These are phyloP conservation scores for Montipora capricornis DNA, from an alignment of 64 coral and sea anemone genomes.

Conservation along the genomic window DNA sequence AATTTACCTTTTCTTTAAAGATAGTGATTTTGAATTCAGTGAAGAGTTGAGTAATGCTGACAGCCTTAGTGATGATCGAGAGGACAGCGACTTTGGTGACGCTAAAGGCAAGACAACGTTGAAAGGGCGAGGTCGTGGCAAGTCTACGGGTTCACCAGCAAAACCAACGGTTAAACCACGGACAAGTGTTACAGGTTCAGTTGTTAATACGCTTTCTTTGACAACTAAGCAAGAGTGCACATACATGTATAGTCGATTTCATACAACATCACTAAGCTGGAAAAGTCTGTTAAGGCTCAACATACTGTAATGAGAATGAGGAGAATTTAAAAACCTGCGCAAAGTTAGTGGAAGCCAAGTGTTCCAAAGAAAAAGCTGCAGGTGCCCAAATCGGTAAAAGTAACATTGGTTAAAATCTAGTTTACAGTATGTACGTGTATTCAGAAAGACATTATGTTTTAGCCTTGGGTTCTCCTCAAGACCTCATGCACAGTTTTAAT, in stretches of 20 bases:
- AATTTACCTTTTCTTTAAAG: not conserved
- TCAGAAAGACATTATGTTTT: not conserved
- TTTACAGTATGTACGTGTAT: not conserved
- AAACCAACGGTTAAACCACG: constrained; percentile 78
- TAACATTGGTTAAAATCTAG: not conserved
- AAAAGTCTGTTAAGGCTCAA: no score
- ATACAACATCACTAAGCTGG: no score
- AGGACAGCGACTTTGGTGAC: constrained; percentile 73
- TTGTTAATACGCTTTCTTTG: not conserved
- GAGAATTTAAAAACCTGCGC: no score
- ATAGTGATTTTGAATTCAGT: constrained; percentile 67
- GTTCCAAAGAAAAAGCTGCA: no score
- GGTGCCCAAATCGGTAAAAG: no score
- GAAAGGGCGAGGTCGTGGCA: constrained; percentile 34
- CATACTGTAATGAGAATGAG: no score
- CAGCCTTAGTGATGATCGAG: constrained; percentile 52
- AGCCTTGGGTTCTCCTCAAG: no score
- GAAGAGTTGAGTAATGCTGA: constrained; percentile 56
- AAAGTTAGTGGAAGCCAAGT: no score
- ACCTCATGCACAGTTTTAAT: no score
- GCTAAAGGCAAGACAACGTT: constrained; percentile 46
- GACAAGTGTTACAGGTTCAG: constrained; percentile 89
- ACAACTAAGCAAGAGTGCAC: no score
- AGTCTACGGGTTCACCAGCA: constrained; percentile 51
- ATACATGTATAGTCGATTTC: no score